Base-by-base conservation (phyloP, 2,797 vertebrate genomes). In the Melanotaenia nigrans region DNA sequence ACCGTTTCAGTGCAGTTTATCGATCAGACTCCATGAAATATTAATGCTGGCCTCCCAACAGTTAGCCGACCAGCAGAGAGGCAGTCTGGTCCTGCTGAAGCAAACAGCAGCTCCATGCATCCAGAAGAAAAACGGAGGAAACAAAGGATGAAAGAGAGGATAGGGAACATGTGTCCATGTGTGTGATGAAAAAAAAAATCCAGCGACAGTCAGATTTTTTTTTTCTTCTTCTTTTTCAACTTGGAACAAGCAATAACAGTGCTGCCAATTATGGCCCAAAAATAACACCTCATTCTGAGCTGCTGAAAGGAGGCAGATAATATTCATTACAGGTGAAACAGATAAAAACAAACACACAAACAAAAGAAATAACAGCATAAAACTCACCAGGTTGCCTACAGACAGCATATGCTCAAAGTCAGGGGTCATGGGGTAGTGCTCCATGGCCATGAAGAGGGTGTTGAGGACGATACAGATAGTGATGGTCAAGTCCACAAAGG, bases 391-490 rank as follows among this genome's bases (percentile, higher is more conserved):
- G 74, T 99, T 99, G 62, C 98, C 98, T 2, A 99, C 97, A 12
- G 92, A 71, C 80, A 99, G 94, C 89, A 98, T 97, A 0, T 95
- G 72, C 30, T 98, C 95, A 72, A 99, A 99, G 1, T 96, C 90
- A 0, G 86, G 45, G 1, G 97, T 99, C 97, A 99, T 99, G 9
- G 98, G 98, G 79, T 99, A 98, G 87, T 99, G 98, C 82, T 99
- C 98, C 98, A 99, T 98, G 2, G 98, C 98, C 98, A 99, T 99
- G 88, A 99, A 99, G 69, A 99, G 86, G 0, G 98, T 99, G 91
- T 99, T 99, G 85, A 99, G 96, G 74, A 98, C 97, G 36, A 99
- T 99, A 84, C 98, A 99, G 93, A 99, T 99, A 89, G 98, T 99
- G 91, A 99, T 99, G 92, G 97, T 95, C 91, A 99, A 89, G 87